Evolutionary conservation across 1,140 invertebrate species (phyloP), one percentile per base, ranked within the genome.

Genomic region (Theocolax elegans): DNA sequence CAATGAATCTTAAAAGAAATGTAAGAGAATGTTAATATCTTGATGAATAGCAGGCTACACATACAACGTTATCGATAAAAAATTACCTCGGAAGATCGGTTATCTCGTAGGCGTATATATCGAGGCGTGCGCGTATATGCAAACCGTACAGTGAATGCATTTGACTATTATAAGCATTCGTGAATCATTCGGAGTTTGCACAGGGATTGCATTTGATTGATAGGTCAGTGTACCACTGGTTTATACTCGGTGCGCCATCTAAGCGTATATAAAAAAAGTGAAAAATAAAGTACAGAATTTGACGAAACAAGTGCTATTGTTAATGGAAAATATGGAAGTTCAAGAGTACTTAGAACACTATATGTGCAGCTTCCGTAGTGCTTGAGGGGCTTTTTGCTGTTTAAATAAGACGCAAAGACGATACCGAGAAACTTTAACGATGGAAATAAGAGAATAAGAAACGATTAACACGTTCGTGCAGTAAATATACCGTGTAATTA

Each of bases 151-250:
- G 19, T 13, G 60, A 35, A 54, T 42, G 12, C 27, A 40, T 58
- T 58, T 27, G 17, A 49, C 17, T 48, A 48, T n/a, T n/a, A n/a
- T 17, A 8, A 27, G 40, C 40, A 40, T 25, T 42, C 54, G 15
- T 59, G 65, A 49, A 51, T 67, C 65, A 49, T 35, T 44, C 25
- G 10, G 19, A 23, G 53, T 38, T 48, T 44, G 51, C 10, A 58
- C 31, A 67, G 58, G 38, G 31, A 56, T 56, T 15, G 53, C 38
- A 31, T 58, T 46, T 67, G 53, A 67, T 67, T 38, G 65, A 67
- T 59, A 49, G 53, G 53, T 59, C 65, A 48, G 42, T 58, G 65
- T 42, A 49, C 38, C n/a, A n/a, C n/a, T 42, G 42, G n/a, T 23
- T 38, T 27, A 25, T 53, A n/a, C n/a, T 31, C 31, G 27, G 31